Conservation (phyloP, 2,797 vertebrate genomes). For the Garrulus glandarius region DNA sequence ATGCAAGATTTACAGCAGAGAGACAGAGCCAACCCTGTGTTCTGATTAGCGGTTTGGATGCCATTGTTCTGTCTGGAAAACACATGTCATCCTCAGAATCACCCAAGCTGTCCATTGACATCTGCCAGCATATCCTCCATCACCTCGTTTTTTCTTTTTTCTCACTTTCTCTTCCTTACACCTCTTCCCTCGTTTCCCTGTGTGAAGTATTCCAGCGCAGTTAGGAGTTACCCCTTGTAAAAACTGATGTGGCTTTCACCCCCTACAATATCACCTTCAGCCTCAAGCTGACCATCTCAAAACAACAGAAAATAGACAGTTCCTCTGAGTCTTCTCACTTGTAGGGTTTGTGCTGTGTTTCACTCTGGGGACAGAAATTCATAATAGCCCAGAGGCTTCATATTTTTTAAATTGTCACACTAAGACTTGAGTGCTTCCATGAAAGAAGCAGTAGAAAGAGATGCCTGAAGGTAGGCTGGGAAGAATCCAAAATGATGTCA, state of each 20-base stretch:
- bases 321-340: neutral
- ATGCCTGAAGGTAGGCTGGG: constrained; percentile 50
- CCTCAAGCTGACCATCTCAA: neutral
- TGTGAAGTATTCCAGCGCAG: neutral
- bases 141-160: neutral
- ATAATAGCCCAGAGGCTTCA: constrained; percentile 49
- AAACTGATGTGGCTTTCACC: neutral
- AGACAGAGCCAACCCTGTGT: neutral
- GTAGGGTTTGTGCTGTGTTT: neutral
- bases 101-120: constrained; percentile 65
- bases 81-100: constrained; percentile 59
- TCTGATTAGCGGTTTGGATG: constrained; percentile 67
- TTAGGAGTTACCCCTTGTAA: neutral
- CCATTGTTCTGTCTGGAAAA: constrained; percentile 70
- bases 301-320: neutral
- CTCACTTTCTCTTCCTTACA: neutral
- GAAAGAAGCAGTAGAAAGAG: constrained; percentile 55
- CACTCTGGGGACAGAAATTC: constrained; percentile 47
- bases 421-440: constrained; percentile 36
- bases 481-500: constrained; percentile 65
- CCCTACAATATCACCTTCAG: neutral
- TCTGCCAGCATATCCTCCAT: constrained; percentile 43
- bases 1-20: constrained; percentile 13
- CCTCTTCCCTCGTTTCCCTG: neutral
- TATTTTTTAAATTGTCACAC: constrained; percentile 59